Evolutionary conservation across 1,140 invertebrate species (phyloP).

Genomic region (Scaptomyza hsui): DNA sequence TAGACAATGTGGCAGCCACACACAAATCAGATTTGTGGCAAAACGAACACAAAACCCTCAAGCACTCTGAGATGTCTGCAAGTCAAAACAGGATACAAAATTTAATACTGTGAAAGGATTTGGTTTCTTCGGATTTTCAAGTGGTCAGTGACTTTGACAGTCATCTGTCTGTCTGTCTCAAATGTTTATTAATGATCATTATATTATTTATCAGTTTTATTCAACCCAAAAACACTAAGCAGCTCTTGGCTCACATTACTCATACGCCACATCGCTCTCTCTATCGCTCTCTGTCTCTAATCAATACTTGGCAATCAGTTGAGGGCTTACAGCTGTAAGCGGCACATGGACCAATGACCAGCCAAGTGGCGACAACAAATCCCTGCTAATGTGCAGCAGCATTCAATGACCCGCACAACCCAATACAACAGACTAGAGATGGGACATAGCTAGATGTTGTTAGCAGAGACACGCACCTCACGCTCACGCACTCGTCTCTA

Average conservation of each 20-base stretch:
- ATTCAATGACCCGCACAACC: slow-evolving; percentile 49
- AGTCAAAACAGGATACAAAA: slow-evolving; percentile 25
- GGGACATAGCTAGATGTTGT: too few relatives aligned
- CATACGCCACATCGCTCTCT: slow-evolving; percentile 22
- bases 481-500: neutral
- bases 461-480: too few relatives aligned
- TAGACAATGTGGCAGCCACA: slow-evolving; percentile 15
- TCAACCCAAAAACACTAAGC: slow-evolving; percentile 5
- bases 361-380: slow-evolving; percentile 53
- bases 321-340: slow-evolving; percentile 64
- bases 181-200: slow-evolving; percentile 66
- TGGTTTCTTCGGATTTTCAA: slow-evolving; percentile 7
- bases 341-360: slow-evolving; percentile 50
- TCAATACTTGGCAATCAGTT: slow-evolving; percentile 69
- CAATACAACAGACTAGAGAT: slow-evolving; percentile 16
- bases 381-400: slow-evolving; percentile 56
- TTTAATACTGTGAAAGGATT: slow-evolving; percentile 25
- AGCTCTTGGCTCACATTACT: slow-evolving; percentile 32
- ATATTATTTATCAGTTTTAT: slow-evolving; percentile 54
- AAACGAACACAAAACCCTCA: slow-evolving; percentile 18
- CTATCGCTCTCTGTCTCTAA: slow-evolving; percentile 21
- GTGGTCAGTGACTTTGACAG: slow-evolving; percentile 54
- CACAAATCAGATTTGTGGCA: slow-evolving; percentile 62
- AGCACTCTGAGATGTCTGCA: slow-evolving; percentile 37
- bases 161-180: slow-evolving; percentile 19